Conservation (phyloP, 2,797 vertebrate species). For the Sebastes umbrosus region DNA sequence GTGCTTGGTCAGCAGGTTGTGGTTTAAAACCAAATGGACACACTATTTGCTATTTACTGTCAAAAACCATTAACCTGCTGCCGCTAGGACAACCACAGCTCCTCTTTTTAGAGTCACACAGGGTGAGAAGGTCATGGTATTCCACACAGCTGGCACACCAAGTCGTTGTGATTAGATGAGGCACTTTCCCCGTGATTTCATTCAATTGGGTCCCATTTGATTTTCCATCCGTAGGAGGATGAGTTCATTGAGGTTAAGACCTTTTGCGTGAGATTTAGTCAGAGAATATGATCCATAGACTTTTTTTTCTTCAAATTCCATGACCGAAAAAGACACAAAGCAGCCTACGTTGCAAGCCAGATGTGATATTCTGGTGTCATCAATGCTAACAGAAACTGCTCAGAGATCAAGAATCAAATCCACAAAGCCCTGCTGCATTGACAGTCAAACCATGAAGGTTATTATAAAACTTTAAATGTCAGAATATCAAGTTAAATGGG, state of each 20-base stretch:
- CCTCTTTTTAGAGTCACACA: conserved; percentile 40
- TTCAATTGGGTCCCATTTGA: conserved; percentile 43
- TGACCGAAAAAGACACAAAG: conserved; percentile 12
- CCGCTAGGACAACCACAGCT: conserved; percentile 18
- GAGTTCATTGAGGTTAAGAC: conserved; percentile 44
- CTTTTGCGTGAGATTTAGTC: conserved; percentile 32
- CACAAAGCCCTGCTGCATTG: background rate
- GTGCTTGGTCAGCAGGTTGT: conserved; percentile 68
- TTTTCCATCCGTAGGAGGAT: conserved; percentile 47
- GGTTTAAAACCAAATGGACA: conserved; percentile 76
- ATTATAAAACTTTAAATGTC: background rate
- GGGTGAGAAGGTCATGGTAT: conserved; percentile 49
- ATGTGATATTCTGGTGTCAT: conserved; percentile 13
- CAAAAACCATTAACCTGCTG: conserved; percentile 51
- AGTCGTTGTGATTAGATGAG: conserved; percentile 39
- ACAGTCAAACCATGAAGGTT: background rate
- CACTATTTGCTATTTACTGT: conserved; percentile 64
- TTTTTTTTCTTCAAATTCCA: conserved; percentile 18
- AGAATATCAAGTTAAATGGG: background rate
- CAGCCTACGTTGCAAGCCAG: background rate
- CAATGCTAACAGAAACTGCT: background rate
- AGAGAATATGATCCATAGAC: conserved; percentile 15
- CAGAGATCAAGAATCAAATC: background rate
- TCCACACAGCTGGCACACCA: conserved; percentile 31
- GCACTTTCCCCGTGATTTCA: conserved; percentile 40